Evolutionary conservation across 2,888 invertebrate species (phyloP), one percentile per base, ranked within the genome.

Genomic region (Scaptomyza cyrtandrae): DNA sequence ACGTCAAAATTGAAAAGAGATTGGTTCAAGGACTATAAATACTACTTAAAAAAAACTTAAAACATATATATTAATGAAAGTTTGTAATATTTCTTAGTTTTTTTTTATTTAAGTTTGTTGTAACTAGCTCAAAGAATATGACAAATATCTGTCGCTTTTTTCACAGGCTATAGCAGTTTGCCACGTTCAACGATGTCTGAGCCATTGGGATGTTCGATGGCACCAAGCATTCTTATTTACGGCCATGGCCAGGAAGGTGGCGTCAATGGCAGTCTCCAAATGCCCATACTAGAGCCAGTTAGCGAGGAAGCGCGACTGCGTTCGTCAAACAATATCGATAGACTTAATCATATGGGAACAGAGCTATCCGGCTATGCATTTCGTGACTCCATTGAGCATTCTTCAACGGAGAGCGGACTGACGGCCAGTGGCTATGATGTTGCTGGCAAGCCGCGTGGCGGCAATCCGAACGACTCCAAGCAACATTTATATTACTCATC

Each of bases 181-280:
- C 97, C 97, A 31, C 94, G 97, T 75, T 96, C 97, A 61, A 96
- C 96, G 87, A 96, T 97, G 93, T 96, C 96, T 75, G 96, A 95
- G 78, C 95, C 95, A 9, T 85, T 94, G 72, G 94, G 94, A 90
- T 90, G 92, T 91, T 86, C 93, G 91, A 87, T 89, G 80, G 78
- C 79, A 59, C 80, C 91, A 46, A 90, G 89, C 74, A 90, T 89
- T 66, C 73, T 94, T 88, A 93, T 93, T 33, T 94, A 93, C 78
- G 94, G 94, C 69, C 66, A 74, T 43, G 59, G 56, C 1, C 76
- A 89, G 53, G 88, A 87, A 33, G 69, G 60, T n/a, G 79, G 73
- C n/a, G 60, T 50, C 14, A 85, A 81, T 7, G 82, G 78, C 1
- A 65, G 79, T 16, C 61, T 83, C 0, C 93, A 83, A 35, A 67